Conservation (phyloP, 2,797 vertebrate species). For the Falco naumanni region DNA sequence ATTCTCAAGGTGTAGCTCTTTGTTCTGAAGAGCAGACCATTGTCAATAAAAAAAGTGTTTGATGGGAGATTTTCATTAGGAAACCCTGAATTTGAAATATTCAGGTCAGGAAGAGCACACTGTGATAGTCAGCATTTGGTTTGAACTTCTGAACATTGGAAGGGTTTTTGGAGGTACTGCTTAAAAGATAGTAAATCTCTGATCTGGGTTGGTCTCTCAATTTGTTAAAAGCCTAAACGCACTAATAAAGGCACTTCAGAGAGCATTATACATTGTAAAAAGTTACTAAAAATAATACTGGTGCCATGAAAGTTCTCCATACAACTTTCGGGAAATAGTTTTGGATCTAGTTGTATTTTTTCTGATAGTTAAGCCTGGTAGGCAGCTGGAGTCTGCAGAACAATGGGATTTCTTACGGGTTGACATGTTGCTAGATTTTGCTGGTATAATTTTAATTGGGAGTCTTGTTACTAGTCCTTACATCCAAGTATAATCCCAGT, state of each 20-base stretch:
- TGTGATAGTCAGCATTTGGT: conserved; percentile 49
- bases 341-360: conserved; percentile 7
- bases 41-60: conserved; percentile 49
- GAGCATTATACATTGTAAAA: not conserved
- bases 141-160: conserved; percentile 36
- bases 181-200: conserved; percentile 48
- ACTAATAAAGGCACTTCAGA: conserved; percentile 58
- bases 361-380: not conserved
- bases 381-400: not conserved
- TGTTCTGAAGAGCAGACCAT: conserved; percentile 18
- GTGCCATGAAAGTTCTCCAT: conserved; percentile 32
- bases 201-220: conserved; percentile 24
- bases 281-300: not conserved
- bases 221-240: conserved; percentile 47
- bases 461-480: conserved; percentile 7
- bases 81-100: conserved; percentile 38
- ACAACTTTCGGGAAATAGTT: not conserved
- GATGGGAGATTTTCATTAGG: conserved; percentile 54
- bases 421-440: not conserved
- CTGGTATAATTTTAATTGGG: conserved; percentile 46
- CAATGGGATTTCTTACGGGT: conserved; percentile 42
- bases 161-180: conserved; percentile 23
- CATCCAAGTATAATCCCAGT: not conserved
- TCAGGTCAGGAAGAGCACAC: conserved; percentile 47
- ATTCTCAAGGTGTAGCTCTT: conserved; percentile 29